These are phyloP conservation scores for Sinodicranocentrus sp. DNA, from an alignment of 2,888 invertebrate species.

Conservation along the genomic window DNA sequence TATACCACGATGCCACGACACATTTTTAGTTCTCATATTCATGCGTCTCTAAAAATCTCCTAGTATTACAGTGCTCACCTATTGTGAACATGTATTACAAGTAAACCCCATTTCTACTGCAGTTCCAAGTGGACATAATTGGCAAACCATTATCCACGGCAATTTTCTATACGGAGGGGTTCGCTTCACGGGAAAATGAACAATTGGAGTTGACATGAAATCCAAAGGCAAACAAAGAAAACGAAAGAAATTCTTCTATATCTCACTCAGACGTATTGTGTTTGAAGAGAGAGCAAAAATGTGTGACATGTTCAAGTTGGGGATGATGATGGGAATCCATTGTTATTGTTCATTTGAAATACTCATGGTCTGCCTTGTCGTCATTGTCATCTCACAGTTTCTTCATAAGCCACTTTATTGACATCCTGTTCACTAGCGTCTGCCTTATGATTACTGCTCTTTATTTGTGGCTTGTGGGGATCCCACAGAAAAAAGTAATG, in stretches of 20 bases:
- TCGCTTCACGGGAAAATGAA: slow-evolving; percentile 61
- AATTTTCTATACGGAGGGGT: neutral
- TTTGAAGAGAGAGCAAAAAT: slow-evolving; percentile 29
- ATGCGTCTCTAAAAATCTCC: too few relatives aligned
- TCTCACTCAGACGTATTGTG: neutral
- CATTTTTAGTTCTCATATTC: too few relatives aligned
- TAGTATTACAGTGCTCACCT: too few relatives aligned
- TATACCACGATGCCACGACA: too few relatives aligned
- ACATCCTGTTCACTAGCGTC: slow-evolving; percentile 34
- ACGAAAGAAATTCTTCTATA: slow-evolving; percentile 25
- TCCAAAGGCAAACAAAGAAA: slow-evolving; percentile 38
- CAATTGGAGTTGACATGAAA: slow-evolving; percentile 59
- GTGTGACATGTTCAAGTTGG: slow-evolving; percentile 12
- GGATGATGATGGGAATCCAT: slow-evolving; percentile 51
- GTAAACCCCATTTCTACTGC: neutral
- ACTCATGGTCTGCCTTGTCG: slow-evolving; percentile 13
- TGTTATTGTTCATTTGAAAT: slow-evolving; percentile 56
- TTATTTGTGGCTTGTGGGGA: slow-evolving; percentile 23
- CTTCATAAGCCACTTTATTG: slow-evolving; percentile 39
- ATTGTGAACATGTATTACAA: too few relatives aligned
- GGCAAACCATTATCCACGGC: slow-evolving; percentile 42
- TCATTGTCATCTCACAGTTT: slow-evolving; percentile 38
- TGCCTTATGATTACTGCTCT: slow-evolving; percentile 20
- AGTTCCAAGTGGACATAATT: slow-evolving; percentile 34
- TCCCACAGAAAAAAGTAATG: slow-evolving; percentile 37